phyloP scores from a whole-genome alignment of 2,888 invertebrate genomes.

The Hypomecis atomaria region DNA sequence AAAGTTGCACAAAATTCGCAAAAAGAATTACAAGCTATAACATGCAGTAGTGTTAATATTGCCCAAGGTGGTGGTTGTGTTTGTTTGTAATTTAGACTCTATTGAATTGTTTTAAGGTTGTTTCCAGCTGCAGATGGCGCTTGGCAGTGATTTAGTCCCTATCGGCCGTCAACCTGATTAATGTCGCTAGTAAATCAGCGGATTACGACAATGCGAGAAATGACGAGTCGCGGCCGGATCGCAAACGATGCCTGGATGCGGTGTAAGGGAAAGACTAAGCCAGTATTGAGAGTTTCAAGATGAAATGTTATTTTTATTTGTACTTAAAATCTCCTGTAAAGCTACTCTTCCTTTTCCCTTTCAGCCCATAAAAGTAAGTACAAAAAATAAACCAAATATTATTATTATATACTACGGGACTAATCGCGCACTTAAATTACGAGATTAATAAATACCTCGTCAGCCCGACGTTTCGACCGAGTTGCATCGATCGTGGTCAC shows the following conservation, averaged over 20 bases:
- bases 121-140: slow-evolving; percentile 57
- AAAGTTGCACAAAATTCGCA: slow-evolving; percentile 73
- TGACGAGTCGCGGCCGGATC: slow-evolving; percentile 83
- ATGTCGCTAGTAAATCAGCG: slow-evolving; percentile 84
- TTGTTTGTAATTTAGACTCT: slow-evolving; percentile 53
- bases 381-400: no score
- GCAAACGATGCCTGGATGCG: slow-evolving; percentile 65
- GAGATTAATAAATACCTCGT: no score
- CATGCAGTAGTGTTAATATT: slow-evolving; percentile 79
- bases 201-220: slow-evolving; percentile 85
- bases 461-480: no score
- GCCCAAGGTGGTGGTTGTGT: slow-evolving; percentile 45
- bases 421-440: no score
- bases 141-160: slow-evolving; percentile 81
- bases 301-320: background rate
- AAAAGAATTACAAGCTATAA: slow-evolving; percentile 83
- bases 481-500: no score
- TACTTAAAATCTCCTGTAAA: no score
- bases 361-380: no score
- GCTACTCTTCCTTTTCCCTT: no score
- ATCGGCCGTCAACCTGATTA: slow-evolving; percentile 85
- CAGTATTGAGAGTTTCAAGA: background rate
- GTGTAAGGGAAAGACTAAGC: slow-evolving; percentile 41
- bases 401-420: no score
- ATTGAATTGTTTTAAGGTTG: slow-evolving; percentile 53